Evolutionary conservation across 2,888 invertebrate genomes (phyloP), one percentile per base, ranked within the genome.

Genomic region (Cantharis nigra): DNA sequence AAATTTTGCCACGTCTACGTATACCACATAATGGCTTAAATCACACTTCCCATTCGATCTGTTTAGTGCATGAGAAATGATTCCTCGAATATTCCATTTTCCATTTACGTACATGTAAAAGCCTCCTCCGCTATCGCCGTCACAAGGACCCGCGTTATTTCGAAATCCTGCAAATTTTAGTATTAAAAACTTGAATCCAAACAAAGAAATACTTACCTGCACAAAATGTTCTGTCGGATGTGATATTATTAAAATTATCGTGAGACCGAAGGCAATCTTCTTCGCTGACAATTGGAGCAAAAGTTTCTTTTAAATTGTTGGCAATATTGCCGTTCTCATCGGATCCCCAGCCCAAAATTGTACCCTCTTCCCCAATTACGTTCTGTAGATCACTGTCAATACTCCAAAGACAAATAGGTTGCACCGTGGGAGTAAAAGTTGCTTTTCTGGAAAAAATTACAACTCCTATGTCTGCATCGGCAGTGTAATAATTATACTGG

Each of bases 381-480:
- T 20, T 9, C 1, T 83, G 86, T 10, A 91, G 85, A 0, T 89
- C 88, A 0, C 85, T 82, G 69, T 88, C 84, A 28, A 90, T 91
- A 0, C 90, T 89, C 92, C 92, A 92, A n/a, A 93, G 87, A 81
- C 93, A 93, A 10, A 92, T 90, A 0, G 93, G 92, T 26, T 90
- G 87, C 67, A 93, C 91, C 83, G 89, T 90, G 78, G 90, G 90
- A 0, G 90, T 89, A 84, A 90, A 91, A 9, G 88, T 85, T 0
- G 91, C 90, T 0, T 88, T 83, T 67, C 90, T 90, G 0, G 89
- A 87, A 49, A 93, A 86, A 49, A 88, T 88, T 73, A 93, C 84
- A n/a, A 93, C 87, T 1, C 91, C 91, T 49, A 92, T 86, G 83
- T 93, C 93, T 0, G 90, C 89, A 79, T 90, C 90, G 84, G 90